Base-by-base conservation (phyloP, 2,113 vertebrate genomes). In the Rhizomys pruinosus region DNA sequence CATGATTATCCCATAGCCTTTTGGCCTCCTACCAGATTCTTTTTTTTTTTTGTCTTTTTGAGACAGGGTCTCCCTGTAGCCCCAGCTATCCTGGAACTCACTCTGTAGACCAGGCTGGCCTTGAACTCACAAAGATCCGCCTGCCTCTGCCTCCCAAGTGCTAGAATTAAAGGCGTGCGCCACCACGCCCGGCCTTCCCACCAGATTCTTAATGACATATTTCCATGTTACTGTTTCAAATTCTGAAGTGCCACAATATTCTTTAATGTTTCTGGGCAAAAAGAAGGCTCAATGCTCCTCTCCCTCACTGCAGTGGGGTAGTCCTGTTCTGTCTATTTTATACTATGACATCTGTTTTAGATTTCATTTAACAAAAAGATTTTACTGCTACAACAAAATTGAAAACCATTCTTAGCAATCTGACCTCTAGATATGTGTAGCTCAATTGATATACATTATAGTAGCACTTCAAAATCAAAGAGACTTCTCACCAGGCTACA, bases 321-420 rank as follows among this genome's bases (percentile, higher is more conserved):
- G 57, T 11, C 37, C 20, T 69, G 9, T 77, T 93, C 85, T 52
- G 72, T 13, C 61, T 92, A 78, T 90, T 76, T 94, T 69, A 42
- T 74, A 73, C 59, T 74, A 69, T 32, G 5, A 16, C 3, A 59
- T 92, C 59, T 86, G 6, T 89, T 66, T 66, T 77, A 93, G 55
- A 82, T 71, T 92, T 89, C 13, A 90, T 37, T 92, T 71, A 79
- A 87, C 1, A 86, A 93, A 90, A 89, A 6, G 15, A 92, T 92
- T 89, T 87, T 82, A 71, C 34, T 88, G 52, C 42, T 96, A 90
- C 85, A 88, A 82, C 23, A 81, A 87, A 17, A 52, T 42, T 69
- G 19, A 95, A 93, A 96, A 74, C 16, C 11, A 87, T 25, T 32
- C 69, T 25, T 71, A 88, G 25, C 90, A 95, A 89, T 87, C 52